Percentiles rank a stretch among this genome's conserved stretches.
phyloP scores from a whole-genome alignment of 2,888 invertebrate species.

The Koerneria pararmatus region DNA sequence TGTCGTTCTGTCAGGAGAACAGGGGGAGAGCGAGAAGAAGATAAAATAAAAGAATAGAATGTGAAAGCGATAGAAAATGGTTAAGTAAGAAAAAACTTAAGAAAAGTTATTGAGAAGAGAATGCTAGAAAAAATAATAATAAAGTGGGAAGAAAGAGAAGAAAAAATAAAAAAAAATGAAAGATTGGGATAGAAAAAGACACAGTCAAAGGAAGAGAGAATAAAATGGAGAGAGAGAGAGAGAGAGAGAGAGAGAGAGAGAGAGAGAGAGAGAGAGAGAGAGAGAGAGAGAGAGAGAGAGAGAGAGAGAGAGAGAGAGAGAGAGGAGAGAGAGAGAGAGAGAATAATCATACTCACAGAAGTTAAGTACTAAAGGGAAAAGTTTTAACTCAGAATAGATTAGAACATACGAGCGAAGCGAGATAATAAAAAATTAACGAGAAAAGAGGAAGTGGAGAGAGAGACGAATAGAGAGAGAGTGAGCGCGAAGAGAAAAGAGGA shows the following conservation, averaged over 20 bases:
- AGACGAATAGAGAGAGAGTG: not conserved
- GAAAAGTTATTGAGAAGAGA: too few species aligned
- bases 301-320: not conserved
- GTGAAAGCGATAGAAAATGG: too few species aligned
- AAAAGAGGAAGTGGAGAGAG: slow-evolving; percentile 17
- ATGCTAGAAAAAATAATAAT: too few species aligned
- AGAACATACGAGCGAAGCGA: not conserved
- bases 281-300: slow-evolving; percentile 11
- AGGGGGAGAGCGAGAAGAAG: slow-evolving; percentile 2
- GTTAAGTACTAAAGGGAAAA: not conserved
- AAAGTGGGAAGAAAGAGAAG: slow-evolving; percentile 5
- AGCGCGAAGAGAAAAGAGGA: not conserved
- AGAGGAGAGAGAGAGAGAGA: slow-evolving; percentile 1
- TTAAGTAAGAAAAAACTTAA: too few species aligned
- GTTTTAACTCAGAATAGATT: not conserved
- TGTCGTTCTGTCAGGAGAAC: too few species aligned
- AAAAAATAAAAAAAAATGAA: not conserved
- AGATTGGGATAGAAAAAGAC: not conserved
- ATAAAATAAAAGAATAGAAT: slow-evolving; percentile 6
- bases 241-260: not conserved
- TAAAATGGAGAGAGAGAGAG: not conserved
- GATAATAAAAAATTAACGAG: slow-evolving; percentile 14
- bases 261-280: slow-evolving; percentile 7
- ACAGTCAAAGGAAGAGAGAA: not conserved
- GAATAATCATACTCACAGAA: not conserved